Evolutionary conservation across 2,113 vertebrate species (phyloP), one percentile per base, ranked within the genome.

Genomic region (Callorhinus ursinus): DNA sequence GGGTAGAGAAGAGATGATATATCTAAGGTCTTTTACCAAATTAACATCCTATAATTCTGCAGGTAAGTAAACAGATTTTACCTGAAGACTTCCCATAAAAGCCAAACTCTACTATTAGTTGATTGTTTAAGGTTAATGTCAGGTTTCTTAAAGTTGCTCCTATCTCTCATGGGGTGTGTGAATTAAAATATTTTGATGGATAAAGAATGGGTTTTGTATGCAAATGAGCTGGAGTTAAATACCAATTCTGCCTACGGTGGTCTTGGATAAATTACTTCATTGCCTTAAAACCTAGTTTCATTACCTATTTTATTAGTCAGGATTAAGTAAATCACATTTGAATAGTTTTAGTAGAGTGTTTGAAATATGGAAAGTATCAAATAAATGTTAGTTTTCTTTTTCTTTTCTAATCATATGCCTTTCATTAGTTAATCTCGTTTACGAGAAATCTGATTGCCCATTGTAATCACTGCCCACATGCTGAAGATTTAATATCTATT

Each of bases 251-350:
- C 9, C n/a, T 83, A n/a, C 61, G 72, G 24, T 63, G 36, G n/a
- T 22, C 42, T 92, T 86, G 11, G 12, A 26, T 4, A 95, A 86
- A 90, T 82, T 82, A 93, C 72, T 90, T 95, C 82, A 76, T 76
- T 7, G 9, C 26, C 49, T 71, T 71, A 90, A 93, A 39, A 51
- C 42, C 59, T 90, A 77, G 49, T 83, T 72, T 93, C 4, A n/a
- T 28, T 69, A 77, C 21, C 2, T 90, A 33, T 88, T 94, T 80
- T 92, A 49, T 92, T 67, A 83, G 55, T 85, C 80, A 86, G 21
- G 57, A 67, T 95, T 95, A 86, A 59, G 31, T 67, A 88, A 92
- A 81, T 92, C 24, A 94, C 22, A 39, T 96, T 79, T 74, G 63
- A 28, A 28, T 63, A 80, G 33, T 84, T 84, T 81, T 93, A 61